These are phyloP conservation scores for Otus sunia DNA, from an alignment of 2,113 vertebrate genomes.

Conservation along the genomic window DNA sequence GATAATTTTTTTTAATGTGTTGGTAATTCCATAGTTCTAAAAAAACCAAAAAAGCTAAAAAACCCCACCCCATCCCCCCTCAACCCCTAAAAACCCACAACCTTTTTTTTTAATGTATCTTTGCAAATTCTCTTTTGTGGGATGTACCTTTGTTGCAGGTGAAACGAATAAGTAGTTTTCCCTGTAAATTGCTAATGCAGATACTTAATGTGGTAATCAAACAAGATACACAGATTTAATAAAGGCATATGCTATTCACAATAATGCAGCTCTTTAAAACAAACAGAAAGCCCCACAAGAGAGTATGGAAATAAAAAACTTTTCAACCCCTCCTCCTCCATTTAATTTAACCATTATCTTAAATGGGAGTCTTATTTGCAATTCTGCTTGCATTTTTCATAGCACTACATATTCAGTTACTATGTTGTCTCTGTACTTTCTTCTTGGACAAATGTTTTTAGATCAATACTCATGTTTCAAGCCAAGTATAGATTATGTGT, in stretches of 20 bases:
- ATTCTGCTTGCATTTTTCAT: not conserved
- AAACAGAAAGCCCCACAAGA: not conserved
- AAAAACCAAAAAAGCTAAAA: not conserved
- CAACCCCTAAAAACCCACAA: not conserved
- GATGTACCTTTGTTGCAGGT: not conserved
- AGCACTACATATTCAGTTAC: not conserved
- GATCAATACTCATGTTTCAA: not conserved
- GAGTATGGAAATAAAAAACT: not conserved
- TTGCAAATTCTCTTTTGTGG: not conserved
- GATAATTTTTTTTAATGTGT: not conserved
- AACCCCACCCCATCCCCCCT: rapidly evolving
- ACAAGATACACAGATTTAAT: not conserved
- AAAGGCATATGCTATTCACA: not conserved
- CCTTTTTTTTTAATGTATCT: not conserved
- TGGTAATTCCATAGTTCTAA: not conserved
- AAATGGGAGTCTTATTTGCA: not conserved
- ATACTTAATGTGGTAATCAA: not conserved
- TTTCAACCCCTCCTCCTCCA: not conserved
- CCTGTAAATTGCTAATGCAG: not conserved
- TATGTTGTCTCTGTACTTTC: not conserved
- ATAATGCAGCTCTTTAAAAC: not conserved
- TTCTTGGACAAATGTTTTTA: not conserved
- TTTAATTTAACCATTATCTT: not conserved
- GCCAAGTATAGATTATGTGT: not conserved
- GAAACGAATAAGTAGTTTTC: not conserved